Evolutionary conservation across 2,888 invertebrate genomes (phyloP), one percentile per base, ranked within the genome.

Genomic region (Girardia tigrina): DNA sequence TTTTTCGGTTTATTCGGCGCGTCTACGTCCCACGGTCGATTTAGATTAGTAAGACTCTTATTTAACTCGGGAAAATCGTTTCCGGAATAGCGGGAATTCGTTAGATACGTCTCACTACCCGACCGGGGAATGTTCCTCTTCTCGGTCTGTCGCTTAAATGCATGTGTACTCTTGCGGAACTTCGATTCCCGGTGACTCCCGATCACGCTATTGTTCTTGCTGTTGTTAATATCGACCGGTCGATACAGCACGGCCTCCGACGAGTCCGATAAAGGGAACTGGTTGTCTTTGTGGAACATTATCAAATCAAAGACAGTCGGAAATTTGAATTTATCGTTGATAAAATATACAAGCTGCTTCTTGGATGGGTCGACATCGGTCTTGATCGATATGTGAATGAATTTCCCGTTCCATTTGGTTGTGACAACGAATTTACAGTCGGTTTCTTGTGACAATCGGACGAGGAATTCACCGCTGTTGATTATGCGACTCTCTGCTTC

Each of bases 1-100:
- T 56, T 56, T n/a, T n/a, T 56, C 56, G 56, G 56, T 56, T 56
- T 56, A 23, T 56, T n/a, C 2, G 56, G 56, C n/a, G 56, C 56
- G 23, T 56, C 56, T 6, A 23, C n/a, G 4, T 56, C 56, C 2
- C n/a, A n/a, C n/a, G 4, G 4, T n/a, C 23, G 4, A n/a, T 56
- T 4, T 4, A 56, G n/a, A 56, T 56, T 56, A 6, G n/a, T 56
- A n/a, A 56, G n/a, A 23, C 56, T 56, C 23, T 56, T 56, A 56
- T 56, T 56, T 23, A 56, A 12, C 23, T 56, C 8, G 20, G 56
- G n/a, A 23, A 56, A 56, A 56, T 56, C n/a, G 6, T n/a, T n/a
- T 12, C 23, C 56, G n/a, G 56, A 56, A 56, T 20, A 56, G n/a
- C 56, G 4, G 20, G n/a, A 23, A 8, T 56, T 56, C 8, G 56